Evolutionary conservation across 2,888 invertebrate genomes (phyloP).

Genomic region (Eretmocerus hayati): DNA sequence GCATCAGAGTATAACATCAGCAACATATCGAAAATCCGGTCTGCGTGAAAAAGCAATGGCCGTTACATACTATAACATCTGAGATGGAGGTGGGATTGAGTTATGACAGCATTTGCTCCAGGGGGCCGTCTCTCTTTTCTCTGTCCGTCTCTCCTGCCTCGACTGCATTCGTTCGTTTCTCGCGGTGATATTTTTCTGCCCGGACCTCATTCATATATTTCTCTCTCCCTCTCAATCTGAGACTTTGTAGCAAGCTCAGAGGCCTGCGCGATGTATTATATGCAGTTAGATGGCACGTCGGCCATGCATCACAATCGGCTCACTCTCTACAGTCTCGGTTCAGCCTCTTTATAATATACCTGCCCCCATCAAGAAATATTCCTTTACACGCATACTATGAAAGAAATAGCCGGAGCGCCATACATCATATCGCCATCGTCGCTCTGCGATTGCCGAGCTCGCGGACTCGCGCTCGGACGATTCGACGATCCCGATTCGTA

Average conservation of each 20-base stretch:
- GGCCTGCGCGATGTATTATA: no score
- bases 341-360: no score
- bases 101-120: conserved; percentile 48
- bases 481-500: conserved; percentile 37
- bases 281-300: conserved; percentile 40
- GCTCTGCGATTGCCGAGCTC: conserved; percentile 23
- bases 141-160: conserved; percentile 12
- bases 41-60: no score
- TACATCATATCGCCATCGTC: conserved; percentile 28
- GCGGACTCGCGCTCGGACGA: conserved; percentile 18
- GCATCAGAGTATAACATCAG: no score
- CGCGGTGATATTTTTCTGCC: no score
- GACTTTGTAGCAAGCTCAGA: conserved; percentile 8
- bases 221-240: not conserved
- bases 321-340: conserved; percentile 32
- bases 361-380: no score
- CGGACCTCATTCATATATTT: not conserved
- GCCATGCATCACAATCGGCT: conserved; percentile 46
- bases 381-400: no score
- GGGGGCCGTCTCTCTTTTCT: conserved; percentile 41
- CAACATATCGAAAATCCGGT: no score
- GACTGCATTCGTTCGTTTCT: no score
- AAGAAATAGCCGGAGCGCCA: no score
- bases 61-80: no score
- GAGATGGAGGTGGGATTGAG: conserved; percentile 47